A percentile compares a stretch with the other conserved stretches of the same genome.
These are phyloP conservation scores for Lepidurus packardi DNA, from an alignment of 1,140 invertebrate species.

Conservation along the genomic window DNA sequence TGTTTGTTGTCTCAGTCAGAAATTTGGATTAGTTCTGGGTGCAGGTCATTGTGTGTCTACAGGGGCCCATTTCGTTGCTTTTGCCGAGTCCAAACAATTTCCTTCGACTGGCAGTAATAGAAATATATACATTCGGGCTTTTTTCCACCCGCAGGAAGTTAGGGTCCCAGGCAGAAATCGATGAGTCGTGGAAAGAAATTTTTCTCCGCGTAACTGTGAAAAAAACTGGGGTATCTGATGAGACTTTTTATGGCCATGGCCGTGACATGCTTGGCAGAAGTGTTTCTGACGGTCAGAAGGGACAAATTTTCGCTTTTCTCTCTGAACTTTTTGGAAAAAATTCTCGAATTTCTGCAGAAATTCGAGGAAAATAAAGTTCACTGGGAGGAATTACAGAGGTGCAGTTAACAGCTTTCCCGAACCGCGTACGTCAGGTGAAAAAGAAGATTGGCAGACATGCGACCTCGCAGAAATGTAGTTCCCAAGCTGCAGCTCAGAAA, in stretches of 20 bases:
- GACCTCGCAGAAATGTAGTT: too few relatives aligned
- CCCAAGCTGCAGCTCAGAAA: too few relatives aligned
- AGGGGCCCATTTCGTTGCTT: not conserved
- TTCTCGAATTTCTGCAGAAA: not conserved
- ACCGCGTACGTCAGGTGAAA: too few relatives aligned
- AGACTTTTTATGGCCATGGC: not conserved
- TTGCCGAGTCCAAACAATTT: not conserved
- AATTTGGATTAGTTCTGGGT: constrained; percentile 8
- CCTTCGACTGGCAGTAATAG: not conserved
- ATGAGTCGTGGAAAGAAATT: constrained; percentile 7
- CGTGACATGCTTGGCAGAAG: not conserved
- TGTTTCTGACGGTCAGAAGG: not conserved
- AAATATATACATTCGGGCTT: not conserved
- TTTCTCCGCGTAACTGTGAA: not conserved
- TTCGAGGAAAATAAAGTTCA: not conserved
- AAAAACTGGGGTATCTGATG: not conserved
- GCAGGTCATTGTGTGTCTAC: not conserved
- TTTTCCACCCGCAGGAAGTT: not conserved
- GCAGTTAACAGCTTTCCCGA: too few relatives aligned
- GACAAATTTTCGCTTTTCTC: not conserved
- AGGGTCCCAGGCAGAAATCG: not conserved
- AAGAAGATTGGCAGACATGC: too few relatives aligned
- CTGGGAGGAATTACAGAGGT: too few relatives aligned
- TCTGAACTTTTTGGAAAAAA: not conserved
- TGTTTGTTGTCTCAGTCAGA: not conserved